Base-by-base conservation (phyloP, 2,888 invertebrate species). In the Drosophila lacicola region DNA sequence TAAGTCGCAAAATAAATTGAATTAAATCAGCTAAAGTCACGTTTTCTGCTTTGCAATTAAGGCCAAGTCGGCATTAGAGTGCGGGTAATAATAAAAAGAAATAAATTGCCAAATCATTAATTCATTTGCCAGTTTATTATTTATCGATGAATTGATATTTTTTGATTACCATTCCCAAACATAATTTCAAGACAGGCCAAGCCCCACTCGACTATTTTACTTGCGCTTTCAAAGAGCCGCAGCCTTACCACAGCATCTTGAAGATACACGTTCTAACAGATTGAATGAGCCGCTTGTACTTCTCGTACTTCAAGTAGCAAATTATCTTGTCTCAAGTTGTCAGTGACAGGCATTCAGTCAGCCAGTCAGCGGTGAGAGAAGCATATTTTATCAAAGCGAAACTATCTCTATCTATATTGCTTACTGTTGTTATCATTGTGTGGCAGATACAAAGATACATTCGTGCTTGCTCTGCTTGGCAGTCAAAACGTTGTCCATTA, bases 291-390 rank as follows among this genome's bases (percentile, higher is more conserved):
- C 63, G 65, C 65, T 67, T 62, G 21, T 45, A n/a, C 36, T 25
- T 41, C 14, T 70, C 29, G 68, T 49, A 29, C 70, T 56, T 88
- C 73, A 84, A 89, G 86, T 85, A 75, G 85, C 88, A 89, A 89
- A 85, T 89, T 88, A 85, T 88, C 75, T 81, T 85, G 85, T 85
- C 85, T 85, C 89, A 75, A 85, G 85, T 82, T 88, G 89, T 88
- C 89, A 89, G 75, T 62, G 66, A 68, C 88, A 82, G 75, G 55
- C 47, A 45, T 13, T 11, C 57, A 45, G 33, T 2, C 42, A 25
- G 13, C 6, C 37, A 25, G 51, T 6, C 62, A 53, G 36, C 81
- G 69, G 67, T 25, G 54, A 41, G 44, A 45, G 19, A 44, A 66
- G 54, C 54, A 42, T 71, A 78, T 87, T 66, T 71, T 68, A 70